Evolutionary conservation across 2,797 vertebrate species (phyloP).

Genomic region (Trematomus bernacchii): DNA sequence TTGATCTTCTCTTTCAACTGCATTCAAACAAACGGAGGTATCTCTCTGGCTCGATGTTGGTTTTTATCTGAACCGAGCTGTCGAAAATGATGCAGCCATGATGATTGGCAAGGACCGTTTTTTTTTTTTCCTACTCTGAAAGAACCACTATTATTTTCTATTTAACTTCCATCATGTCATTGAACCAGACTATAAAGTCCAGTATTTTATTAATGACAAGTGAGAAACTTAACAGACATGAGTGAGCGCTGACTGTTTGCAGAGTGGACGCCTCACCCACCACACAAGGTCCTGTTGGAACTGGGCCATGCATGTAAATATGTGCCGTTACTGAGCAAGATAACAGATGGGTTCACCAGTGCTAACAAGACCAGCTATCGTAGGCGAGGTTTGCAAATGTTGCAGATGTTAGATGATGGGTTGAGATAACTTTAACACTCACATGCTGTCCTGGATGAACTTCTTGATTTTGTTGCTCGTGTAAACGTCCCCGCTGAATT

Average conservation of each 20-base stretch:
- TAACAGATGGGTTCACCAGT: neutral
- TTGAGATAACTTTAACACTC: slow-evolving; percentile 66
- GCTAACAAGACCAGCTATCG: neutral
- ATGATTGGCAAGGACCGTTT: neutral
- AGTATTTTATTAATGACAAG: neutral
- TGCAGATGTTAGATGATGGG: neutral
- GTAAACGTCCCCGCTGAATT: slow-evolving; percentile 89
- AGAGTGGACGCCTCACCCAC: neutral
- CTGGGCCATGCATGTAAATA: slow-evolving; percentile 9
- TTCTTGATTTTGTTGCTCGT: slow-evolving; percentile 92
- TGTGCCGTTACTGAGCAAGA: neutral
- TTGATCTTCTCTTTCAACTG: neutral
- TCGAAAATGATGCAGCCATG: neutral
- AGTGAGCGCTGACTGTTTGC: neutral
- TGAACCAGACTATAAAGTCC: neutral
- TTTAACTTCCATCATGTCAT: neutral
- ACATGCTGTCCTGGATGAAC: slow-evolving; percentile 98
- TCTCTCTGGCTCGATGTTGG: neutral
- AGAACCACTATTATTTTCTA: neutral
- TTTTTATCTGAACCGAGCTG: neutral
- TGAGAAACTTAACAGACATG: neutral
- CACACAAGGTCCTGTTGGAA: slow-evolving; percentile 35
- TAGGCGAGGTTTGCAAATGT: neutral
- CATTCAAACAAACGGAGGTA: neutral
- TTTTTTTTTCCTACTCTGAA: neutral